Evolutionary conservation across 2,797 vertebrate genomes (phyloP).

Genomic region (Epinephelus awoara): DNA sequence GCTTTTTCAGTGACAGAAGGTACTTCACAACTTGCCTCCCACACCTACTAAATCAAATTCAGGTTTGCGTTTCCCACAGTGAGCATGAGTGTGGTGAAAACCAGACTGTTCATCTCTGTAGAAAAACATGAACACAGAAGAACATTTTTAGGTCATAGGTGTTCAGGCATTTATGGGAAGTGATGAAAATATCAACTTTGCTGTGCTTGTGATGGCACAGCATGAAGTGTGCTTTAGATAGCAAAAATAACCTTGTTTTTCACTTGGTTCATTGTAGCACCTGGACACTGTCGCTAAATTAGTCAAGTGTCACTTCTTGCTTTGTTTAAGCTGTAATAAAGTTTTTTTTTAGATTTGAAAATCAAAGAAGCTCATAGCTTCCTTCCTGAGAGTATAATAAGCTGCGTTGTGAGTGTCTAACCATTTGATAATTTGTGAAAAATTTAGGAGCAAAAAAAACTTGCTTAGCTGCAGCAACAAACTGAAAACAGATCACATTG

Average conservation of each 20-base stretch:
- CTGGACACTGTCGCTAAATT: neutral
- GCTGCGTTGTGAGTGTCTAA: neutral
- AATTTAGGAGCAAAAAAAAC: neutral
- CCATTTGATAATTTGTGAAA: neutral
- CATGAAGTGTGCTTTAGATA: neutral
- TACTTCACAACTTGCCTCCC: neutral
- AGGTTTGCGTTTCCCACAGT: neutral
- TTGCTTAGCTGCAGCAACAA: neutral
- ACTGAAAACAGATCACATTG: neutral
- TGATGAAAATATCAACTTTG: neutral
- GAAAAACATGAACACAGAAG: neutral
- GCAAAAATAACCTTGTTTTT: neutral
- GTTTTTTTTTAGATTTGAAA: neutral
- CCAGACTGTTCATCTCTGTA: neutral
- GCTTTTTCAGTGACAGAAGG: neutral
- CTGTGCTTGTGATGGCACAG: neutral
- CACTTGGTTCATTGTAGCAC: neutral
- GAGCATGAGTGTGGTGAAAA: neutral
- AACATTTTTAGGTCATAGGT: slow-evolving; percentile 3
- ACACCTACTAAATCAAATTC: slow-evolving; percentile 5
- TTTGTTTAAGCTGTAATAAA: neutral
- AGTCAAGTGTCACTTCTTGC: neutral
- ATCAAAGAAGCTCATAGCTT: neutral
- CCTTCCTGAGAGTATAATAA: neutral
- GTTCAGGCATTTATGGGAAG: slow-evolving; percentile 1